Base-by-base conservation (phyloP, 2,797 vertebrate species). In the Megaceryle alcyon region DNA sequence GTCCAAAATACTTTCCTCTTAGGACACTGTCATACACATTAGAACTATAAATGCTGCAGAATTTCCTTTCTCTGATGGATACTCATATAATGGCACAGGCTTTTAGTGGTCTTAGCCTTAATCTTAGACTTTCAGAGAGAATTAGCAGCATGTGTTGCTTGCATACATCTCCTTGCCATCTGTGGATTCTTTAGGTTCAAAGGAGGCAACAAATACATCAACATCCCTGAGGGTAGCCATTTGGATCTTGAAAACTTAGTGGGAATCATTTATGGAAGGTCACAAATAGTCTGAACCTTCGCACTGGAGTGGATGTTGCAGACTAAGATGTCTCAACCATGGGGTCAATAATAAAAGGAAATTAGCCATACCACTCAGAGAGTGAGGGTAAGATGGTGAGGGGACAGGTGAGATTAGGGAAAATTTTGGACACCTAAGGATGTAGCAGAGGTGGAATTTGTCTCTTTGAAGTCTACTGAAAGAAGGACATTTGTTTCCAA, bases 111-210 rank as follows among this genome's bases (percentile, higher is more conserved):
- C 44, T 76, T 83, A 90, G 51, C 59, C 71, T 96, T 86, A 57
- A 57, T 80, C 53, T 88, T 82, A 60, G 33, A 82, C 41, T 92
- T 93, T 68, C 53, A 57, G 48, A 87, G 37, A 54, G 35, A 94
- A 77, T 70, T 90, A 92, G 48, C 39, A 93, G 56, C 48, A 77
- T 46, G 15, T 48, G 56, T 65, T 91, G 8, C 65, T 61, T 89
- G 60, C n/a, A n/a, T 61, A 53, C 56, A 68, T 80, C 71, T 96
- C 12, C 4, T 93, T 79, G 29, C 35, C 71, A 87, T 51, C 51
- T 92, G 71, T 61, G 60, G 71, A 80, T 88, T 85, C 66, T 82
- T 92, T 64, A 65, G 48, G 57, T 93, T 93, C 75, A 91, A 92
- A 93, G 71, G 48, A 86, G 39, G 33, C 51, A 92, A 56, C 26